These are phyloP conservation scores for Orthosia incerta DNA, from an alignment of 2,888 invertebrate genomes.

Conservation along the genomic window DNA sequence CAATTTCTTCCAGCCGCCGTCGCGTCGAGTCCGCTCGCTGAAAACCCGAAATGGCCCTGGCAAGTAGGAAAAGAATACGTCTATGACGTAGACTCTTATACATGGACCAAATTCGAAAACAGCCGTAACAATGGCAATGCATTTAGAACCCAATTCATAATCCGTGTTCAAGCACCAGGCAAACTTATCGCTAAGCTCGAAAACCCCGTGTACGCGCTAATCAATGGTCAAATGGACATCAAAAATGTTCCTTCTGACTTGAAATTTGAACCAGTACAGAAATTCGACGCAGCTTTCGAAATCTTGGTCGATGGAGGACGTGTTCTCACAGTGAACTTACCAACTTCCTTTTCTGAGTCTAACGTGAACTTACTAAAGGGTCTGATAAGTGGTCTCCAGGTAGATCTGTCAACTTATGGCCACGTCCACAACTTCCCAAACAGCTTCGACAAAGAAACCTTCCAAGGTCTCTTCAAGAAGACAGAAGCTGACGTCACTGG, in stretches of 20 bases:
- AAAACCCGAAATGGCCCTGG: conserved; percentile 86
- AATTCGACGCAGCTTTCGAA: conserved; percentile 91
- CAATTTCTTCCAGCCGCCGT: conserved; percentile 77
- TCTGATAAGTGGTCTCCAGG: conserved; percentile 92
- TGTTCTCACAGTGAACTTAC: conserved; percentile 90
- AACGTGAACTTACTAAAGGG: conserved; percentile 93
- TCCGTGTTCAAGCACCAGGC: conserved; percentile 89
- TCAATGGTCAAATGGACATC: conserved; percentile 87
- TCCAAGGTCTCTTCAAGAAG: conserved; percentile 91
- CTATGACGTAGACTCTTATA: conserved; percentile 90
- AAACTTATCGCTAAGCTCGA: conserved; percentile 85
- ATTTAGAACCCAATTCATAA: conserved; percentile 88
- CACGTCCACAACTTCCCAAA: conserved; percentile 86
- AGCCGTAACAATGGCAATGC: conserved; percentile 85
- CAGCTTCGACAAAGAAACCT: conserved; percentile 82
- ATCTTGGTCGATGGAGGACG: conserved; percentile 91
- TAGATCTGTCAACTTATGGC: conserved; percentile 92
- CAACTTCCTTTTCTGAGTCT: conserved; percentile 89
- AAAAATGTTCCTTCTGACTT: conserved; percentile 84
- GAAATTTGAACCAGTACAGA: conserved; percentile 88
- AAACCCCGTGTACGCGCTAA: conserved; percentile 88
- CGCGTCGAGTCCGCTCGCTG: conserved; percentile 70
- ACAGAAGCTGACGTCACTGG: conserved; percentile 94
- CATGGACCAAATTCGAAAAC: conserved; percentile 90
- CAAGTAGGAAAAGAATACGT: conserved; percentile 90